These are phyloP conservation scores for Drosophila neonasuta DNA, from an alignment of 2,888 invertebrate species.

Conservation along the genomic window DNA sequence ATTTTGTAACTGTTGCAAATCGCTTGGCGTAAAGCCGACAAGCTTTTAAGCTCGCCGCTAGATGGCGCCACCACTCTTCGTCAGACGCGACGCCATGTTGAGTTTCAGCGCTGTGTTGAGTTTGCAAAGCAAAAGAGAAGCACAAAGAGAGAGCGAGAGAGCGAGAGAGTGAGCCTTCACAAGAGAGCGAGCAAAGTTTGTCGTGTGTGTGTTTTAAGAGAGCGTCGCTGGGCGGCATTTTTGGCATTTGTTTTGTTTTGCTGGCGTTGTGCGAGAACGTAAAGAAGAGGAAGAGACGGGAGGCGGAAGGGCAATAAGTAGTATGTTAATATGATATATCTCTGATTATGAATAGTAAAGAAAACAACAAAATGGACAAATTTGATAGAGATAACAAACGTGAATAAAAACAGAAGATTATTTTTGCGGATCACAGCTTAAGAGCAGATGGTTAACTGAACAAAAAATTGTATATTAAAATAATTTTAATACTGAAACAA, in stretches of 20 bases:
- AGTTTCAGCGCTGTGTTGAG: conserved; percentile 18
- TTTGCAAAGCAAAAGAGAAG: not conserved
- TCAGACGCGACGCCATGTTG: not conserved
- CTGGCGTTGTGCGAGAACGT: not conserved
- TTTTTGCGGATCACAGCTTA: too few species aligned
- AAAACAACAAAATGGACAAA: too few species aligned
- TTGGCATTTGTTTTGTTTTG: conserved; percentile 16
- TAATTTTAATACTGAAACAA: too few species aligned
- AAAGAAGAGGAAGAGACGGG: not conserved
- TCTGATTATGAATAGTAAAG: not conserved
- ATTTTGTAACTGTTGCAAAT: conserved; percentile 24
- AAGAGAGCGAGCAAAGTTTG: not conserved
- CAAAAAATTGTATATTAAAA: too few species aligned
- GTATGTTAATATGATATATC: not conserved
- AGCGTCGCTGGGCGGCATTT: conserved; percentile 3
- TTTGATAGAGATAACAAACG: too few species aligned
- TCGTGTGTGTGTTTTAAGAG: conserved; percentile 8
- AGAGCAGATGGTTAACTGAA: too few species aligned
- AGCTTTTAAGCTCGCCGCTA: conserved; percentile 6
- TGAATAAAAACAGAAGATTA: too few species aligned
- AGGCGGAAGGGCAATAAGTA: not conserved
- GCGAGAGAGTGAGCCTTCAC: not conserved
- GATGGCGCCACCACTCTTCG: conserved; percentile 12
- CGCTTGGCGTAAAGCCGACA: not conserved
- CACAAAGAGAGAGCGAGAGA: not conserved